phyloP scores from a whole-genome alignment of 2,113 vertebrate species.

The Philantomba maxwellii region DNA sequence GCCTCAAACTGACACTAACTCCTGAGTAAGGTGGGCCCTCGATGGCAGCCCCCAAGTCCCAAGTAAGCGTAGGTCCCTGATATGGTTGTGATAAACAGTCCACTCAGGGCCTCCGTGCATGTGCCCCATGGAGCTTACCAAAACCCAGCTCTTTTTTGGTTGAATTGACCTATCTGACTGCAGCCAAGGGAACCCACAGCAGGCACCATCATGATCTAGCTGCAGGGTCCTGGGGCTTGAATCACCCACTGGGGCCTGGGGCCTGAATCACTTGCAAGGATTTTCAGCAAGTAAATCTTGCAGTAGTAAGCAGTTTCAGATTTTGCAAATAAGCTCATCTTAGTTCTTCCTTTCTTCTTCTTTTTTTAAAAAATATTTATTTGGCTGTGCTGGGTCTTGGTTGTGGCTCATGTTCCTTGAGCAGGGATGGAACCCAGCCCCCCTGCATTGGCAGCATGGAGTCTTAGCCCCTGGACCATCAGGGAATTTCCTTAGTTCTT shows the following conservation, averaged over 20 bases:
- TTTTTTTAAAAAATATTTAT: neutral
- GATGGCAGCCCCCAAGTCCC: neutral
- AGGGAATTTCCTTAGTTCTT: neutral
- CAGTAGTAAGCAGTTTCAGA: neutral
- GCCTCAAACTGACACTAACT: neutral
- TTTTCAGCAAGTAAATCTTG: too few species aligned
- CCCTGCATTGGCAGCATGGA: neutral
- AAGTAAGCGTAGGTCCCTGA: rapidly evolving
- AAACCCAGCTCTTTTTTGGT: neutral
- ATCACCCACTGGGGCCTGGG: too few species aligned
- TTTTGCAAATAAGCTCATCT: neutral
- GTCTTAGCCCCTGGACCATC: neutral
- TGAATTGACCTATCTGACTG: neutral
- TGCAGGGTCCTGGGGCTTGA: neutral
- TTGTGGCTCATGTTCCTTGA: neutral
- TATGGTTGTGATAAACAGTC: neutral
- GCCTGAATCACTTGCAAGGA: neutral
- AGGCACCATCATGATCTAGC: neutral
- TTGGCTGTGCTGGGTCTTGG: neutral
- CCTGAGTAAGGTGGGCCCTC: rapidly evolving
- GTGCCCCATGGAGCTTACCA: neutral
- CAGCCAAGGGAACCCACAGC: neutral
- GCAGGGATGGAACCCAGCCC: neutral
- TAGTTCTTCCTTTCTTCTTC: neutral
- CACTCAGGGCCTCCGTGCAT: neutral